Evolutionary conservation across 2,888 invertebrate species (phyloP).

Genomic region (Tiliacea citrago): DNA sequence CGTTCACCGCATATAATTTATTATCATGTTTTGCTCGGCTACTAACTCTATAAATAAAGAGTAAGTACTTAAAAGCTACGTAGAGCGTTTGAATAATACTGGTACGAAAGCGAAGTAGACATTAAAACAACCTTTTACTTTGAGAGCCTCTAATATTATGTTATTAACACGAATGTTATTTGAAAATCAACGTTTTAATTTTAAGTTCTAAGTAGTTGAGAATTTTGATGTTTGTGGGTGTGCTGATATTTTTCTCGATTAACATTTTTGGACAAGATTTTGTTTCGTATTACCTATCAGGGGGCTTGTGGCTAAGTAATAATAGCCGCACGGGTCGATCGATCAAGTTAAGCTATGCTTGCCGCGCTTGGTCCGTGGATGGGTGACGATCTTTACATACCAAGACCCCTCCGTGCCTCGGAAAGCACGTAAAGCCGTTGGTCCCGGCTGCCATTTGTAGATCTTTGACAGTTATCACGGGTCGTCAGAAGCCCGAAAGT

Average conservation of each 20-base stretch:
- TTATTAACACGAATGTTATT: slow-evolving; percentile 30
- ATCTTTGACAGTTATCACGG: too few relatives aligned
- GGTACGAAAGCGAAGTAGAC: slow-evolving; percentile 34
- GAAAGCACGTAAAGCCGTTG: too few relatives aligned
- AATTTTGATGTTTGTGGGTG: neutral
- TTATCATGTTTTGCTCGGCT: slow-evolving; percentile 65
- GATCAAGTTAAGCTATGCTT: too few relatives aligned
- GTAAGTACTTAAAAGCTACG: slow-evolving; percentile 65
- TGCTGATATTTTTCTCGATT: neutral
- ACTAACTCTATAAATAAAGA: slow-evolving; percentile 65
- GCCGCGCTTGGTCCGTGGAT: too few relatives aligned
- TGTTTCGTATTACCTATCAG: neutral
- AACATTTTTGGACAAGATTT: neutral
- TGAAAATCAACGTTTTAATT: slow-evolving; percentile 13
- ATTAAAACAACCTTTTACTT: slow-evolving; percentile 47
- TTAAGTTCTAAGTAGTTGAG: neutral
- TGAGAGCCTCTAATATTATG: slow-evolving; percentile 31
- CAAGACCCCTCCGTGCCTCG: too few relatives aligned
- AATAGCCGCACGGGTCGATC: too few relatives aligned
- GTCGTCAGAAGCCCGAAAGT: too few relatives aligned
- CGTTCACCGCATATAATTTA: slow-evolving; percentile 63
- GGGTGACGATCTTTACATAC: too few relatives aligned
- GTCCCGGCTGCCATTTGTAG: too few relatives aligned
- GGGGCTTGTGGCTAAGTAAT: too few relatives aligned
- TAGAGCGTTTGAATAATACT: slow-evolving; percentile 55